These are phyloP conservation scores for Anguilla obscura DNA, from an alignment of 2,797 vertebrate species.

Conservation along the genomic window DNA sequence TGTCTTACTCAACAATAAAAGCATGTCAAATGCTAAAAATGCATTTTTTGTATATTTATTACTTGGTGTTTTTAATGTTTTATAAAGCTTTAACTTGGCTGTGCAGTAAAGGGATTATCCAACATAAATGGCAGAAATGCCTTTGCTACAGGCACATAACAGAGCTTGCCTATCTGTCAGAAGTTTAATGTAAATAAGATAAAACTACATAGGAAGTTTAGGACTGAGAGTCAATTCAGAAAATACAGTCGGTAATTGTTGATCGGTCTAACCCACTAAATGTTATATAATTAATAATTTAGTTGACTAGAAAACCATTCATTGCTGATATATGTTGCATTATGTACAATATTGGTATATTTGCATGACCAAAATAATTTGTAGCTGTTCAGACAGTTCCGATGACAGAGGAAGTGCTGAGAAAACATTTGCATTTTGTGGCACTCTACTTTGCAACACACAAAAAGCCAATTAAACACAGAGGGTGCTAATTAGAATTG, in stretches of 20 bases:
- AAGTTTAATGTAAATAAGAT: neutral
- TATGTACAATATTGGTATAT: neutral
- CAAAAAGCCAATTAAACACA: constrained; percentile 25
- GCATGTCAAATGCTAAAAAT: neutral
- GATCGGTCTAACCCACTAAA: neutral
- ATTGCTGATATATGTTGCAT: neutral
- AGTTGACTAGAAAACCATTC: neutral
- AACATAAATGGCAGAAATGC: neutral
- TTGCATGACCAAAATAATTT: neutral
- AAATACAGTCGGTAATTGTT: neutral
- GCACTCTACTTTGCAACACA: neutral
- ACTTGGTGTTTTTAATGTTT: neutral
- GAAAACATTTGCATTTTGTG: constrained; percentile 3
- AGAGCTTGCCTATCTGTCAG: neutral
- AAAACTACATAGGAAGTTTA: neutral
- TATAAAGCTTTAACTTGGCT: neutral
- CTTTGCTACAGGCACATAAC: neutral
- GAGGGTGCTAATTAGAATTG: constrained; percentile 22
- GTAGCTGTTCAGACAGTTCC: neutral
- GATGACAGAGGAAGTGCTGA: neutral
- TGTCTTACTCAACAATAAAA: neutral
- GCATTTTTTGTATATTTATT: neutral
- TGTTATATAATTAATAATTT: neutral
- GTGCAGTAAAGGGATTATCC: neutral
- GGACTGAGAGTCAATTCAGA: neutral